phyloP scores from a whole-genome alignment of 2,797 vertebrate species.

The Scomberomorus guttatus region DNA sequence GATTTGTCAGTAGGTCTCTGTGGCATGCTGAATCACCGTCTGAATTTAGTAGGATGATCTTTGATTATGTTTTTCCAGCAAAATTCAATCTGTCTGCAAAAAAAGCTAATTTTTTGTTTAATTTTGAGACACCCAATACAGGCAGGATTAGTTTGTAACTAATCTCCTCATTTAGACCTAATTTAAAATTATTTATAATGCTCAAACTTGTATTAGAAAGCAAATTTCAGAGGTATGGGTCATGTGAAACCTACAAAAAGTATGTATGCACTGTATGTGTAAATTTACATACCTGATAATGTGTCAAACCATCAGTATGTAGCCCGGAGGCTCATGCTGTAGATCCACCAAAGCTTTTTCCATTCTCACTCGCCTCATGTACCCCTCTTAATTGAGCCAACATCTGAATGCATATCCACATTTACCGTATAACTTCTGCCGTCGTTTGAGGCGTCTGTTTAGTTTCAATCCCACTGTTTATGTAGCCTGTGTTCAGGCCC shows the following conservation, averaged over 20 bases:
- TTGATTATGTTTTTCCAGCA: constrained; percentile 52
- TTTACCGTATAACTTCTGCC: constrained; percentile 31
- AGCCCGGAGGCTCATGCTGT: constrained; percentile 28
- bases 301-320: constrained; percentile 27
- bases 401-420: constrained; percentile 36
- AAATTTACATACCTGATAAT: constrained; percentile 21
- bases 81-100: constrained; percentile 38
- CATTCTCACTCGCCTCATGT: constrained; percentile 30
- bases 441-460: constrained; percentile 62
- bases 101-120: constrained; percentile 10
- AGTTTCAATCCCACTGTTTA: constrained; percentile 66
- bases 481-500: constrained; percentile 59
- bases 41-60: constrained; percentile 55
- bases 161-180: constrained; percentile 36
- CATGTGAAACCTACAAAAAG: background rate
- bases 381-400: constrained; percentile 44
- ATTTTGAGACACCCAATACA: constrained; percentile 31
- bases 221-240: background rate
- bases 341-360: constrained; percentile 15
- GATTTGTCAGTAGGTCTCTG: constrained; percentile 38
- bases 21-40: constrained; percentile 45
- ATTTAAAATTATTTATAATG: constrained; percentile 14
- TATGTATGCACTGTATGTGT: background rate
- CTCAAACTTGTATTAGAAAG: background rate
- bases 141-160: constrained; percentile 41